Evolutionary conservation across 2,113 vertebrate species (phyloP), one percentile per base, ranked within the genome.

Genomic region (Octodon degus): DNA sequence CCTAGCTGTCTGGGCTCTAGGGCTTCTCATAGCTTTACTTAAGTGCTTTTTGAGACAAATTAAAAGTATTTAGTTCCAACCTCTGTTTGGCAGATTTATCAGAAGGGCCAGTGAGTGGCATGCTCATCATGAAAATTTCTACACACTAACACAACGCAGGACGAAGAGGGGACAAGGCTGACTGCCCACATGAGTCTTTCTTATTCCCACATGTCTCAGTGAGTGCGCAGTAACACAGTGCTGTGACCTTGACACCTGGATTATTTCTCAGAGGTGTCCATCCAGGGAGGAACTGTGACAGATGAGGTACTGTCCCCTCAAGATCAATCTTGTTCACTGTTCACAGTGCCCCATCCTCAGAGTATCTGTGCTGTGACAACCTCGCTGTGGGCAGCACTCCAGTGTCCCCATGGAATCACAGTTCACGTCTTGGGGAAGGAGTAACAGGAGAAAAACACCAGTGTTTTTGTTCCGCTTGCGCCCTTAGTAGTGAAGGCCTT

Each of bases 1-100:
- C 47, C 55, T 81, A 81, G 16, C 5, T 63, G 2, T 96, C 30
- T 94, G 32, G 4, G n/a, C 24, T 12, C 24, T 65, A 30, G 25
- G 16, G 34, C 12, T 94, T 70, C 22, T 80, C 76, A 90, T 47
- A 62, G 47, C n/a, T n/a, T n/a, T n/a, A n/a, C 55, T 81, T 92
- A 68, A 53, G 34, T 50, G n/a, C n/a, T 53, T 20, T 80, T 19
- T 80, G 47, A 53, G 30, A 55, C 11, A 53, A 86, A n/a, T n/a
- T n/a, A 34, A 87, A 87, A 84, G 30, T 4, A 72, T 70, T 47
- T 70, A 83, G 58, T 55, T 37, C 86, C 50, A n/a, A 4, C 14
- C n/a, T 83, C 80, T 68, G 22, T 77, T 19, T 24, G 47, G 60
- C 17, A 91, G 25, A 70, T 70, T 67, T 86, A 90, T 55, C 7